Evolutionary conservation across 1,140 invertebrate species (phyloP), one percentile per base, ranked within the genome.

Genomic region (Vanessa atalanta): DNA sequence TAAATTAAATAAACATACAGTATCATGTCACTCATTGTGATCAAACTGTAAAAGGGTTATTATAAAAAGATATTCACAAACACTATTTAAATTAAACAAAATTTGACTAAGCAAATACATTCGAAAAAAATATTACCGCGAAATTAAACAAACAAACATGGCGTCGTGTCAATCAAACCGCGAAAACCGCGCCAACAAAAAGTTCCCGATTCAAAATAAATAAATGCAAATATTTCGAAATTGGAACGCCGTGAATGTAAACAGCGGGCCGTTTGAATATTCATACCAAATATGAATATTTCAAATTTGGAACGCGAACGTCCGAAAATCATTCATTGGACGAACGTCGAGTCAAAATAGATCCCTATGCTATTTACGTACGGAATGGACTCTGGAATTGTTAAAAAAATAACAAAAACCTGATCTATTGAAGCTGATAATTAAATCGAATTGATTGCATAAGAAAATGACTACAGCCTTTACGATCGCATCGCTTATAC

Each of bases 201-300:
- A 82, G 80, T 84, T 78, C n/a, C 78, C 75, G 71, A 82, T 83
- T 82, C 84, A 87, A 88, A 88, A 89, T 87, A 88, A 88, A 88
- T 87, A 88, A 88, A 89, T 89, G 86, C 88, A 86, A 89, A 89
- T 88, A 89, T 89, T 88, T 83, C 51, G 85, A 86, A 89, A 88
- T 89, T 89, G 87, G 84, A 87, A 86, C 51, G 51, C 51, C 85
- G 85, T 87, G 86, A 89, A 89, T 53, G 51, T 88, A 88, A 88
- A 89, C 86, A 86, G 80, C 79, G 80, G 77, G 70, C 77, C 76
- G 85, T 88, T 88, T 89, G 88, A 89, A 89, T 89, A 89, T 89
- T 89, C 88, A 89, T 89, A 79, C 80, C 75, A 81, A 89, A 89
- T 53, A 53, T 89, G 88, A 89, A 89, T 89, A 89, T 89, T 89